phyloP scores from a whole-genome alignment of 1,140 invertebrate genomes.

The Habropoda laboriosa region DNA sequence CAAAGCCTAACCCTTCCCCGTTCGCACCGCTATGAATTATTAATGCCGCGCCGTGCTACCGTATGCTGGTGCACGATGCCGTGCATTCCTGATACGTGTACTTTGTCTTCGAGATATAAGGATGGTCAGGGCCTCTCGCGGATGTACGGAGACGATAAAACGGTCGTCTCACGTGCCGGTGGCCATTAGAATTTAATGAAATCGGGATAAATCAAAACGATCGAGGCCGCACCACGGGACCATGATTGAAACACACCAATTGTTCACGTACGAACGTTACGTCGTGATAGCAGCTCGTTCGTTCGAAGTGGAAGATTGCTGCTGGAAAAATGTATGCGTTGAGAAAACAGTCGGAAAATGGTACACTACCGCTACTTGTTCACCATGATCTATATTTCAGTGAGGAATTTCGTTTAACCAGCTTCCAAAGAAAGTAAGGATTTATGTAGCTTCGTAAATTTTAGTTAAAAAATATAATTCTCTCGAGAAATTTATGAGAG shows the following conservation, averaged over 20 bases:
- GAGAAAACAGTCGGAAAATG: too few relatives aligned
- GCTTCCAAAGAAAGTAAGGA: too few relatives aligned
- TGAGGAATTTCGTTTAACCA: too few relatives aligned
- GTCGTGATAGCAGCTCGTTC: too few relatives aligned
- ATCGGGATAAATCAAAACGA: constrained; percentile 27
- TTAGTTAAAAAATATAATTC: too few relatives aligned
- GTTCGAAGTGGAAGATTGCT: too few relatives aligned
- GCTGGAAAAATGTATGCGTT: too few relatives aligned
- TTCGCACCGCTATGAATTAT: constrained; percentile 60
- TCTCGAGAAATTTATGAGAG: too few relatives aligned
- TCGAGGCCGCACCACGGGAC: not conserved
- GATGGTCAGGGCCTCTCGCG: constrained; percentile 54
- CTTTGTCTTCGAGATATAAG: constrained; percentile 63
- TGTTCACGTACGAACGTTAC: not conserved
- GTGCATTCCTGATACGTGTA: constrained; percentile 61
- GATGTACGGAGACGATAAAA: constrained; percentile 55
- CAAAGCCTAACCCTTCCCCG: constrained; percentile 58
- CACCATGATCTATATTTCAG: too few relatives aligned
- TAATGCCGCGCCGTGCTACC: constrained; percentile 59
- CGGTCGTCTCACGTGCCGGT: constrained; percentile 27
- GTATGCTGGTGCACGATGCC: constrained; percentile 53
- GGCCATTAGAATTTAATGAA: constrained; percentile 48
- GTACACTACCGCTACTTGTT: too few relatives aligned
- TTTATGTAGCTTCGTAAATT: too few relatives aligned
- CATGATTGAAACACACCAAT: not conserved